Evolutionary conservation across 1,140 invertebrate species (phyloP), one percentile per base, ranked within the genome.

Genomic region (Rhagoletis zephyria): DNA sequence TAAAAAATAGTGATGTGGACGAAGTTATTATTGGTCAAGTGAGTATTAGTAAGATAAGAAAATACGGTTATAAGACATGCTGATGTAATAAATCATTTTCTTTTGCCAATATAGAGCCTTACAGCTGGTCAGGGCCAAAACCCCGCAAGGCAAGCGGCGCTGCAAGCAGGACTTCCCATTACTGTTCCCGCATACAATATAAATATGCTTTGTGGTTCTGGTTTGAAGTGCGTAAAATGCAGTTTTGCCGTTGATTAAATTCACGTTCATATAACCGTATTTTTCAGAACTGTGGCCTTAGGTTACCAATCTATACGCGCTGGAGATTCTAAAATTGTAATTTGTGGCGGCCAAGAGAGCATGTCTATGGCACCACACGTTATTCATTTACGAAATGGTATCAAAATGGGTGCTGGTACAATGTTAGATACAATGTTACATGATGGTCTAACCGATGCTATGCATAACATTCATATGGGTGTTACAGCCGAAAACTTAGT

Each of bases 1-100:
- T 97, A 10, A 90, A 94, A 86, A 93, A 95, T 12, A 92, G 94
- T 59, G 95, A 97, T 92, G 95, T 98, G 48, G 95, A 95, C 67
- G 97, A 98, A 94, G 96, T 98, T n/a, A 96, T 98, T 88, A 92
- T 98, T 89, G 97, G 97, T 51, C 97, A 98, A 94, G 97, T 97
- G 93, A 93, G 90, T 77, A 56, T 87, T 64, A 67, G 70, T 74
- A 88, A 74, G 85, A 89, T 60, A 51, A 19, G 85, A 16, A 61
- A 59, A 30, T 7, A 10, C 19, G 30, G 77, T 16, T 5, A 45
- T 4, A 85, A 4, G 42, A 51, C 74, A 81, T 81, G 45, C 87
- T 70, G 85, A 12, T 40, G 10, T 56, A 56, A 56, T 56, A 56
- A 7, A 42, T 14, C 56, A 30, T 12, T 88, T 88, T 59, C 87